A percentile compares a stretch with the other conserved stretches of the same genome.
Evolutionary conservation across 2,888 invertebrate species (phyloP).

Genomic region (Papilio demoleus): DNA sequence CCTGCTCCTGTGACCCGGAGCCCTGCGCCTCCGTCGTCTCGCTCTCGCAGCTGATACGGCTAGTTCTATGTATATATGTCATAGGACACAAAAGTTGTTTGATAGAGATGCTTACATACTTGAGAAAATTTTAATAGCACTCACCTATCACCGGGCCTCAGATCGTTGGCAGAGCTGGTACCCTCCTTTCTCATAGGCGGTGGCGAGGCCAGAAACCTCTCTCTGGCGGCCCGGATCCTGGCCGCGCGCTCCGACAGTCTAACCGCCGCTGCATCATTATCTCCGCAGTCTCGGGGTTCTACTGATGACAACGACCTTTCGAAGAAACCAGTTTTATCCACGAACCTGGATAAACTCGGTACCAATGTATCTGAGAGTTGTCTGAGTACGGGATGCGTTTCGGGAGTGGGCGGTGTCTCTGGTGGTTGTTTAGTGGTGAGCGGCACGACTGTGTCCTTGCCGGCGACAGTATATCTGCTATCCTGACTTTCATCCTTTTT

Average conservation of each 20-base stretch:
- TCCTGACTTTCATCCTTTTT: constrained; percentile 65
- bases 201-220: constrained; percentile 86
- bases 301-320: constrained; percentile 68
- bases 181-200: constrained; percentile 73
- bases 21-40: constrained; percentile 76
- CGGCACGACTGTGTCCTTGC: constrained; percentile 73
- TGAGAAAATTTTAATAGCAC: constrained; percentile 23
- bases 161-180: constrained; percentile 74
- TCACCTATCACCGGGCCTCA: constrained; percentile 75
- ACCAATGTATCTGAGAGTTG: constrained; percentile 67
- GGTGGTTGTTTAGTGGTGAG: constrained; percentile 44
- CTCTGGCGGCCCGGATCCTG: constrained; percentile 87
- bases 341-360: constrained; percentile 64
- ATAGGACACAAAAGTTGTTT: neutral
- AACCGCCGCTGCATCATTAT: constrained; percentile 58
- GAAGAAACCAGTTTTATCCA: constrained; percentile 60
- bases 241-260: constrained; percentile 79
- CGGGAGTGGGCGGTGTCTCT: constrained; percentile 46
- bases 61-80: constrained; percentile 60
- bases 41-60: constrained; percentile 86
- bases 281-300: constrained; percentile 53
- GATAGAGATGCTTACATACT: neutral
- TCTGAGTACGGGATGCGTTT: constrained; percentile 55
- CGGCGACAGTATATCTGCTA: constrained; percentile 60
- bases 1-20: constrained; percentile 57